These are phyloP conservation scores for Dryobota labecula DNA, from an alignment of 2,888 invertebrate species.

Conservation along the genomic window DNA sequence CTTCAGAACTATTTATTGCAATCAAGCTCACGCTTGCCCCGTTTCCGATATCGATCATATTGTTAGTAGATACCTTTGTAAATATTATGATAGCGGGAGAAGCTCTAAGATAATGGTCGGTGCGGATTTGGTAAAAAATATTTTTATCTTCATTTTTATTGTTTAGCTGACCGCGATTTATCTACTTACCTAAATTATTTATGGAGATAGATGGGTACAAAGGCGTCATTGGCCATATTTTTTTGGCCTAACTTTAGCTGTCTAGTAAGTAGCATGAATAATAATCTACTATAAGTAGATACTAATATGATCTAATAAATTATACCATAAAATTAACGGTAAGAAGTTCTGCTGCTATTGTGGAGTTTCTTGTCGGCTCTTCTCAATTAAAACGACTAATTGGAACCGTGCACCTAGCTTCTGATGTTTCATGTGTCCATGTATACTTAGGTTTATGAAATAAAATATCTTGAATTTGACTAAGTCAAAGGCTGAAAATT, in stretches of 20 bases:
- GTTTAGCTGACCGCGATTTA: conserved; percentile 11
- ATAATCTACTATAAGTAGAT: background rate
- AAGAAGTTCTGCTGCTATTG: background rate
- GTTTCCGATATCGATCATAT: conserved; percentile 49
- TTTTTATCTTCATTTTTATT: conserved; percentile 31
- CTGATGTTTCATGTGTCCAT: too few species aligned
- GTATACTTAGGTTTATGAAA: too few species aligned
- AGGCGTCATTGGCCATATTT: too few species aligned
- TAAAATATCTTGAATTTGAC: too few species aligned
- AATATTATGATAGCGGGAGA: conserved; percentile 65
- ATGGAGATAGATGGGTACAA: background rate
- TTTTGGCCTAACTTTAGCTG: background rate
- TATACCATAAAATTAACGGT: background rate
- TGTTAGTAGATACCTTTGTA: conserved; percentile 49
- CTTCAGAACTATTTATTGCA: conserved; percentile 23
- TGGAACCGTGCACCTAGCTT: too few species aligned
- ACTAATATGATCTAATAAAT: background rate
- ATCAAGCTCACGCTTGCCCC: conserved; percentile 25
- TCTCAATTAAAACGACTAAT: too few species aligned
- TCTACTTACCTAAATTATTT: background rate
- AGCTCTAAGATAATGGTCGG: conserved; percentile 34
- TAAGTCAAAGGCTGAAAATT: too few species aligned
- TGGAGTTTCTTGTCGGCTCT: too few species aligned
- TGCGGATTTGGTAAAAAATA: conserved; percentile 24
- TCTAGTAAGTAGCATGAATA: background rate